Conservation (phyloP, 2,797 vertebrate genomes). For the Alauda arvensis region DNA sequence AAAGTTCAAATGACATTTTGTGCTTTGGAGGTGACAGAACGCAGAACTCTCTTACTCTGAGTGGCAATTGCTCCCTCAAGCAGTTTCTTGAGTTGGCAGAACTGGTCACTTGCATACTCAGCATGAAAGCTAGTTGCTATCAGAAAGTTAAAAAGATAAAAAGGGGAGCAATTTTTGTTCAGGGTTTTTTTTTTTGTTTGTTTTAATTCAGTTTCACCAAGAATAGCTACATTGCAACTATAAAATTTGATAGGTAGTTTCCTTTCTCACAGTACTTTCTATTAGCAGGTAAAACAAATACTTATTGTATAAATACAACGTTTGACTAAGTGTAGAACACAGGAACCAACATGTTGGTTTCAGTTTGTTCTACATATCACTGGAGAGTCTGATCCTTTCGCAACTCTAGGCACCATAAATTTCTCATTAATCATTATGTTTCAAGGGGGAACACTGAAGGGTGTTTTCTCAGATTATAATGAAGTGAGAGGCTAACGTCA, state of each 20-base stretch:
- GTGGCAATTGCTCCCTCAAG: neutral
- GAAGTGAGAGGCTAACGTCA: conserved; percentile 43
- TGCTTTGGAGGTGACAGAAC: neutral
- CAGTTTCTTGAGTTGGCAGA: neutral
- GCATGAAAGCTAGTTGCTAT: neutral
- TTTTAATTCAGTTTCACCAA: neutral
- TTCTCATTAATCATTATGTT: conserved; percentile 56
- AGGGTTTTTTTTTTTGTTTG: neutral
- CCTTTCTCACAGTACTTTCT: conserved; percentile 18
- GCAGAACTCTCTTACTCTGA: neutral
- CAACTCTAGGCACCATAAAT: conserved; percentile 14
- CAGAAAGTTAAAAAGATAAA: neutral
- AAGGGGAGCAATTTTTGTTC: neutral
- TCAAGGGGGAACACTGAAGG: conserved; percentile 50
- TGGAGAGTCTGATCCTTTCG: conserved; percentile 50
- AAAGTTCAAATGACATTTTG: neutral
- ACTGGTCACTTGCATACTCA: neutral
- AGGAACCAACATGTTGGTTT: conserved; percentile 46
- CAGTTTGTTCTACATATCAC: conserved; percentile 51
- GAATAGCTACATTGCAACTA: neutral
- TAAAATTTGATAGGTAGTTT: neutral
- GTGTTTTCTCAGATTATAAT: conserved; percentile 55
- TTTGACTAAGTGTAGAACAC: conserved; percentile 49
- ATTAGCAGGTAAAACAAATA: conserved; percentile 5
- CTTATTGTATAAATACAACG: conserved; percentile 42